Conservation (phyloP, 2,797 vertebrate species). For the Mastacembelus armatus region DNA sequence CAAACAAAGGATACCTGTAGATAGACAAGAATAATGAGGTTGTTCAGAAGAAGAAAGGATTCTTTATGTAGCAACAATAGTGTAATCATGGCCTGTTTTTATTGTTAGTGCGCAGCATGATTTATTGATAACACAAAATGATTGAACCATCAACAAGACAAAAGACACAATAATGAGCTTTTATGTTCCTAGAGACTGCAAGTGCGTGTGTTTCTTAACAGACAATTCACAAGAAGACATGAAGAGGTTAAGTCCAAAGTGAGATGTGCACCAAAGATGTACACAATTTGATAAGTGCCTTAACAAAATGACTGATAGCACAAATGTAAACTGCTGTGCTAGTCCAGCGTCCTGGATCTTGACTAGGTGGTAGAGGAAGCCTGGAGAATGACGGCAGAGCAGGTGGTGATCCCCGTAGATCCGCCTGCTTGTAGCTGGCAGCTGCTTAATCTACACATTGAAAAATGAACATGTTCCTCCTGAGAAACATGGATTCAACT, state of each 20-base stretch:
- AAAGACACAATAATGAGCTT: slow-evolving; percentile 25
- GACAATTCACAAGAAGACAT: slow-evolving; percentile 13
- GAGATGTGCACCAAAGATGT: slow-evolving; percentile 16
- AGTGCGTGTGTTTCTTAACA: slow-evolving; percentile 4
- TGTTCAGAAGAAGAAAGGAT: slow-evolving; percentile 37
- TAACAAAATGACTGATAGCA: slow-evolving; percentile 34
- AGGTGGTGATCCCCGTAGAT: slow-evolving; percentile 13
- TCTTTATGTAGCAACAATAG: slow-evolving; percentile 22
- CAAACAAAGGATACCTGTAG: slow-evolving; percentile 33
- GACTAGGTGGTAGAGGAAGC: slow-evolving; percentile 26
- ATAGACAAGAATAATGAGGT: slow-evolving; percentile 12
- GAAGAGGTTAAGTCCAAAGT: slow-evolving; percentile 6
- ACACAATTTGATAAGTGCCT: slow-evolving; percentile 14
- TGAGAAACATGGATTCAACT: slow-evolving; percentile 38
- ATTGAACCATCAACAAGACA: slow-evolving; percentile 34
- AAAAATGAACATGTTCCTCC: slow-evolving; percentile 1
- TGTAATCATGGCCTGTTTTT: slow-evolving; percentile 27
- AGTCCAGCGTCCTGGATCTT: neutral
- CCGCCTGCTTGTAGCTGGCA: slow-evolving; percentile 30
- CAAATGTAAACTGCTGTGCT: slow-evolving; percentile 13
- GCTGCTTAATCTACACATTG: slow-evolving; percentile 20
- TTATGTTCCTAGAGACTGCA: slow-evolving; percentile 2
- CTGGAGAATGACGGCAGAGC: slow-evolving; percentile 18
- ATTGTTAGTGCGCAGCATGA: neutral
- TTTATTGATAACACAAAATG: slow-evolving; percentile 32